Evolutionary conservation across 2,888 invertebrate genomes (phyloP).

Genomic region (Drosophila quinaria): DNA sequence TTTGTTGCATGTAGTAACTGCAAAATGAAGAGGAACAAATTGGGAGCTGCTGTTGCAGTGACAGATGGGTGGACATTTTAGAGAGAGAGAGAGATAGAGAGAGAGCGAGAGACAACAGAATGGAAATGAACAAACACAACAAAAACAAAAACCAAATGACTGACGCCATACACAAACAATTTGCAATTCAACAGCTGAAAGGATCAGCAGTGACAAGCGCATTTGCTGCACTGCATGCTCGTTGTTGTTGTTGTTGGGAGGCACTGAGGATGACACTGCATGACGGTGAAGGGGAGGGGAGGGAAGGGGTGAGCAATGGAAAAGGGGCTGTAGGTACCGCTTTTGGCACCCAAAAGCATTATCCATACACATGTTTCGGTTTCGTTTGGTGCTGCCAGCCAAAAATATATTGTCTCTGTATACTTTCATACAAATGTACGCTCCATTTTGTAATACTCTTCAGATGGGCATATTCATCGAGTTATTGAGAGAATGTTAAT

Average conservation of each 20-base stretch:
- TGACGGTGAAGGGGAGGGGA: too few relatives aligned
- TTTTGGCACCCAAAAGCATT: constrained; percentile 29
- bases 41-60: constrained; percentile 65
- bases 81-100: neutral
- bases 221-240: constrained; percentile 56
- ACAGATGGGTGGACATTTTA: constrained; percentile 80
- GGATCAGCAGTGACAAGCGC: constrained; percentile 81
- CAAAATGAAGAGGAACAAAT: constrained; percentile 43
- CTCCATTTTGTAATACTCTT: constrained; percentile 42
- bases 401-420: constrained; percentile 2
- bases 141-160: constrained; percentile 54
- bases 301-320: too few relatives aligned
- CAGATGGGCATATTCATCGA: neutral
- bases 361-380: constrained; percentile 53
- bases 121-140: constrained; percentile 13
- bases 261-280: neutral
- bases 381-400: constrained; percentile 10
- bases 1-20: constrained; percentile 50
- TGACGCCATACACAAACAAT: constrained; percentile 79
- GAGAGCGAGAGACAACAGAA: constrained; percentile 20
- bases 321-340: constrained; percentile 1
- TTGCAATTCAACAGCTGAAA: constrained; percentile 81
- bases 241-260: neutral
- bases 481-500: neutral
- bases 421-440: constrained; percentile 10